Conservation (phyloP, 2,113 vertebrate genomes). For the Siphamia tubifer region DNA sequence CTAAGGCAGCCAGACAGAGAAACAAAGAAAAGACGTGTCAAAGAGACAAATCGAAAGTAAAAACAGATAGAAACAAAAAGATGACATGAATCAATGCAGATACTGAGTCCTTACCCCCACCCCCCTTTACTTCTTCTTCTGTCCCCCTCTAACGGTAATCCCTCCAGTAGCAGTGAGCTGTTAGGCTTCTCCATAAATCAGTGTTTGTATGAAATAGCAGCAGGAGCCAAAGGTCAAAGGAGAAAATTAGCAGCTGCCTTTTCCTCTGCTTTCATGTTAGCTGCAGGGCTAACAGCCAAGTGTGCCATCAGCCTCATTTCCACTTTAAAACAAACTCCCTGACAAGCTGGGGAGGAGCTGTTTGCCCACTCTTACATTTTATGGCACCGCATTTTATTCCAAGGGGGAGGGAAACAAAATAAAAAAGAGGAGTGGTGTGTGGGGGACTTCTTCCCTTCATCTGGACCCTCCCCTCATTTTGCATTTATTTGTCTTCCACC, state of each 20-base stretch:
- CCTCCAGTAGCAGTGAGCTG: constrained; percentile 64
- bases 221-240: constrained; percentile 76
- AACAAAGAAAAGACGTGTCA: constrained; percentile 16
- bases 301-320: constrained; percentile 74
- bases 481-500: not conserved
- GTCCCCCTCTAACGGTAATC: constrained; percentile 52
- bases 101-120: constrained; percentile 2
- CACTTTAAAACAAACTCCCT: constrained; percentile 77
- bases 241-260: constrained; percentile 78
- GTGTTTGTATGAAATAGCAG: constrained; percentile 75
- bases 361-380: constrained; percentile 59
- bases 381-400: constrained; percentile 47
- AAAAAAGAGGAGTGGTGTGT: not conserved
- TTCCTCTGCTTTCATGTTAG: constrained; percentile 77
- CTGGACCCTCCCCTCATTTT: not conserved
- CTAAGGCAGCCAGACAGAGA: not conserved
- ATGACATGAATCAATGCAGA: constrained; percentile 38
- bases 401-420: not conserved
- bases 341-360: constrained; percentile 63
- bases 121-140: not conserved
- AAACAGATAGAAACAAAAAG: constrained; percentile 38
- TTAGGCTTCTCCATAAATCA: constrained; percentile 73
- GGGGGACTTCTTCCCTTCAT: not conserved
- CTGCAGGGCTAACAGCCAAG: constrained; percentile 73
- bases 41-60: constrained; percentile 29